A percentile compares a stretch with the other conserved stretches of the same genome.
Conservation (phyloP, 2,113 vertebrate genomes). For the Ciconia maguari region DNA sequence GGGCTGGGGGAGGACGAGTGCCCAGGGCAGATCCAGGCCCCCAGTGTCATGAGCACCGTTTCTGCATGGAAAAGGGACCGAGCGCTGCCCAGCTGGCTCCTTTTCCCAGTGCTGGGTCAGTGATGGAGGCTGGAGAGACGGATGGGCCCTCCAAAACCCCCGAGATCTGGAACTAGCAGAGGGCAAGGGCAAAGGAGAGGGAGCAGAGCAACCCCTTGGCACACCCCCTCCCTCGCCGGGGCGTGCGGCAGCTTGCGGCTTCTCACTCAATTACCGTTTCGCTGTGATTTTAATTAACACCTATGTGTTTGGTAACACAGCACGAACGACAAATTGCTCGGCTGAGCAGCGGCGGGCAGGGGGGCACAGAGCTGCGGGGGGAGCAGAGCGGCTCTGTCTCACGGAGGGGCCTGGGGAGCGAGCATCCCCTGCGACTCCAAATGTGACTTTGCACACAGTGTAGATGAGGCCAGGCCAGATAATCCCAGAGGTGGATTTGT, state of each 20-base stretch:
- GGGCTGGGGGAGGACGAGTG: background rate
- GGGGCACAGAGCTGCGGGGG: background rate
- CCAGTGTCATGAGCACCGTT: rapidly evolving
- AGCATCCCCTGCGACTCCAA: background rate
- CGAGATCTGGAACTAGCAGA: background rate
- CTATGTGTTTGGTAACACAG: background rate
- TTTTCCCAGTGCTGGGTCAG: background rate
- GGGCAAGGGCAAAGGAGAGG: background rate
- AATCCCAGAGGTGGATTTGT: background rate
- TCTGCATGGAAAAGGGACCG: background rate
- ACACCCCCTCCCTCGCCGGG: background rate
- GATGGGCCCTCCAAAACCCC: background rate
- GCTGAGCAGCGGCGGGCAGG: background rate
- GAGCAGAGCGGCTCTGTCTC: background rate
- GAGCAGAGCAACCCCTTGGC: background rate
- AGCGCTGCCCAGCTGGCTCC: rapidly evolving
- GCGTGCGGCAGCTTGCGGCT: background rate
- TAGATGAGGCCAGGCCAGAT: background rate
- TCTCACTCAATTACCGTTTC: background rate
- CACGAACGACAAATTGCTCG: background rate
- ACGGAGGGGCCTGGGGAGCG: background rate
- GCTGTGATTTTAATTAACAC: slow-evolving; percentile 5
- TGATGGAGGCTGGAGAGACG: background rate
- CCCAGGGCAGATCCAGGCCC: background rate
- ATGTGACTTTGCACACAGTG: background rate